These are phyloP conservation scores for Philantomba maxwellii DNA, from an alignment of 2,113 vertebrate genomes.

Conservation along the genomic window DNA sequence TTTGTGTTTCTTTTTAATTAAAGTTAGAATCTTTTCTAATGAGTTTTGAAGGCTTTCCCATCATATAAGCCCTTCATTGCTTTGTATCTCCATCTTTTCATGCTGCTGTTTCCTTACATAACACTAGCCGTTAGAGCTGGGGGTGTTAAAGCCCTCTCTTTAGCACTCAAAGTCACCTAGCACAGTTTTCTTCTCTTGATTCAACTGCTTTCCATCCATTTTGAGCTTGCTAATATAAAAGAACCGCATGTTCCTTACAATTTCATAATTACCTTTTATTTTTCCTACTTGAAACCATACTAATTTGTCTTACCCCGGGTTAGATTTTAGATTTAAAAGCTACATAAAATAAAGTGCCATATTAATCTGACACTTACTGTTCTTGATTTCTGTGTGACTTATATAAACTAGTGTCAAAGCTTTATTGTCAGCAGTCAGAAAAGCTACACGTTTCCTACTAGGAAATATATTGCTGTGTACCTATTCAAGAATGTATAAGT, in stretches of 20 bases:
- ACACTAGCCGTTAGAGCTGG: too few species aligned
- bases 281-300: neutral
- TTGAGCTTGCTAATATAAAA: neutral
- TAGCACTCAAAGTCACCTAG: too few species aligned
- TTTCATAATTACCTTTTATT: neutral
- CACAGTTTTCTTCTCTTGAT: neutral
- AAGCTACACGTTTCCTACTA: neutral
- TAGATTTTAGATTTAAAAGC: neutral
- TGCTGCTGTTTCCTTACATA: neutral
- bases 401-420: neutral
- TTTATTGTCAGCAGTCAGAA: constrained; percentile 15
- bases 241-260: neutral
- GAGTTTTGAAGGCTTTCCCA: neutral
- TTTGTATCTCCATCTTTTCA: neutral
- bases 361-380: neutral
- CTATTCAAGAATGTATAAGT: neutral
- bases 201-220: neutral
- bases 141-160: neutral
- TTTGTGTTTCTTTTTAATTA: neutral
- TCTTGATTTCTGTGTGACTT: neutral
- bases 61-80: neutral
- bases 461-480: neutral
- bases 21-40: neutral
- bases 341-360: neutral
- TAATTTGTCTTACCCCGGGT: neutral